Evolutionary conservation across 2,888 invertebrate species (phyloP), one percentile per base, ranked within the genome.

Genomic region (Aspidiotus rigidus): DNA sequence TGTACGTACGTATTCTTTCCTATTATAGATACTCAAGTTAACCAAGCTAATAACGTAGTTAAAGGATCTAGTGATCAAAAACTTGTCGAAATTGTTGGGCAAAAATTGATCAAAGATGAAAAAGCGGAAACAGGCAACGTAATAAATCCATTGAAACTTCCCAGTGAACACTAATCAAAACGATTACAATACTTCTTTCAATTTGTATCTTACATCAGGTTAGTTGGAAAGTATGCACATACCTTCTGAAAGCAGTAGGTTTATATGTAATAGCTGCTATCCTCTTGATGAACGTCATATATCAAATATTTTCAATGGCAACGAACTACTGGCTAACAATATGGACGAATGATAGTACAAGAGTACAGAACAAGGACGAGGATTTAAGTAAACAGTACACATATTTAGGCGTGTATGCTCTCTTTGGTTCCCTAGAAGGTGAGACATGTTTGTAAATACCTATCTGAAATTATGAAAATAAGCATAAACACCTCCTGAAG

Each of bases 391-490:
- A 81, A 73, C 81, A 90, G 72, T 87, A 93, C 76, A 82, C 89
- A 79, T 93, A 92, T 77, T 83, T 94, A 71, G 90, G 91, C 64
- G 89, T 93, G n/a, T 94, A 93, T 78, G 93, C 90, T 72, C 90
- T 86, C 16, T 84, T 94, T 71, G 94, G 93, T 72, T 80, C 88
- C 73, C 90, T 89, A 71, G 93, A 94, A 87, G 91, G 93, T 28
- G 28, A 28, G 28, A 28, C 1, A 28, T 28, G 5, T 28, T 28
- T 3, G 28, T 28, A 28, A 28, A 5, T n/a, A n/a, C n/a, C n/a
- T n/a, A n/a, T n/a, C n/a, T n/a, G n/a, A n/a, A n/a, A n/a, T n/a
- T n/a, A n/a, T n/a, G n/a, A n/a, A n/a, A n/a, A n/a, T n/a, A n/a
- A n/a, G n/a, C 5, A 5, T 28, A 5, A 28, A 28, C 28, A 28